Evolutionary conservation across 2,797 vertebrate genomes (phyloP).

Genomic region (Pygocentrus nattereri): DNA sequence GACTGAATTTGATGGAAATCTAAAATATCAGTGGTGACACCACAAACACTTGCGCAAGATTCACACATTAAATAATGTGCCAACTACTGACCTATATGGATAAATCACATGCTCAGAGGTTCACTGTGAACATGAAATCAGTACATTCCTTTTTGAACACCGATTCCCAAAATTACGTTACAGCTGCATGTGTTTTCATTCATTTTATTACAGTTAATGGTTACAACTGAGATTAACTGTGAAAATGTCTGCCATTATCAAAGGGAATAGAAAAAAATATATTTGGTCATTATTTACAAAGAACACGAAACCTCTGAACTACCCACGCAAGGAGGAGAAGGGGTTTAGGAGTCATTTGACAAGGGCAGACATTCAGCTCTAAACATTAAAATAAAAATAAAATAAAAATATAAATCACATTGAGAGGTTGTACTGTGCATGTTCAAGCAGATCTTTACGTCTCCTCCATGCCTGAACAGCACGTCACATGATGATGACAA

Average conservation of each 20-base stretch:
- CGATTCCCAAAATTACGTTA: conserved; percentile 70
- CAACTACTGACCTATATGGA: conserved; percentile 39
- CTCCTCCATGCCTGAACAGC: conserved; percentile 78
- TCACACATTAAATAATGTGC: conserved; percentile 38
- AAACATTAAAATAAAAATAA: conserved; percentile 74
- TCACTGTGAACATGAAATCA: conserved; percentile 40
- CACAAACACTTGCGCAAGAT: conserved; percentile 13
- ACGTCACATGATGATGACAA: conserved; percentile 78
- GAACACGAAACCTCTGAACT: conserved; percentile 86
- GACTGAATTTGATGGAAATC: conserved; percentile 32
- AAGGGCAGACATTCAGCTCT: conserved; percentile 83
- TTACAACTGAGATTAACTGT: conserved; percentile 82
- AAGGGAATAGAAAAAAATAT: conserved; percentile 85
- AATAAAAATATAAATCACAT: conserved; percentile 73
- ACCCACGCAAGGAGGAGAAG: conserved; percentile 80
- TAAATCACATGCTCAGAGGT: conserved; percentile 41
- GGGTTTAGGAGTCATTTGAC: conserved; percentile 77
- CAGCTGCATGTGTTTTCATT: conserved; percentile 84
- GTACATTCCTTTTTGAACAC: conserved; percentile 30
- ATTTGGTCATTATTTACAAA: conserved; percentile 97
- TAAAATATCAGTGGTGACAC: conserved; percentile 16
- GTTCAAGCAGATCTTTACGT: conserved; percentile 70
- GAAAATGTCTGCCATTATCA: conserved; percentile 89
- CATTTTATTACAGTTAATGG: conserved; percentile 86
- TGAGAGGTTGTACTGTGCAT: conserved; percentile 77